Evolutionary conservation across 2,113 vertebrate species (phyloP).

Genomic region (Hippocampus barbouri): DNA sequence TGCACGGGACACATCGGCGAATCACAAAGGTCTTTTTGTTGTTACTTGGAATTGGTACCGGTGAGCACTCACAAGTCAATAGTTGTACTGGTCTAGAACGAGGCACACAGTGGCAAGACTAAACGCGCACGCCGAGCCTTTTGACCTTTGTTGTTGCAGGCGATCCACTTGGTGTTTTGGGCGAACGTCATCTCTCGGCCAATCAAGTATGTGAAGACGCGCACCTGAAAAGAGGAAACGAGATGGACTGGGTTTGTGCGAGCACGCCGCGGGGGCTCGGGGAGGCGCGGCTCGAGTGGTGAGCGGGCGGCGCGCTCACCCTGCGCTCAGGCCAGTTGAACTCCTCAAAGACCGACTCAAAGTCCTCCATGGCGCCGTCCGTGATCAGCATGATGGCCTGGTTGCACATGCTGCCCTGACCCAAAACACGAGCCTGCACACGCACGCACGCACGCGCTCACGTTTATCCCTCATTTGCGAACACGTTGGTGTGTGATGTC

Average conservation of each 20-base stretch:
- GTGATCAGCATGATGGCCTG: constrained; percentile 98
- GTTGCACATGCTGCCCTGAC: constrained; percentile 91
- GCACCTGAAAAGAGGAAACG: constrained; percentile 72
- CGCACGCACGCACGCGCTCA: constrained; percentile 16
- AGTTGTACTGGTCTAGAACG: too few species aligned
- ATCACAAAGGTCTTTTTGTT: too few species aligned
- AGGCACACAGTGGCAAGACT: not conserved
- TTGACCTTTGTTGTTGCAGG: constrained; percentile 95
- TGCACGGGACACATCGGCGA: too few species aligned
- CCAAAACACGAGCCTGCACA: constrained; percentile 64
- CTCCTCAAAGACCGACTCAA: constrained; percentile 85
- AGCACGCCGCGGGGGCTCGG: too few species aligned
- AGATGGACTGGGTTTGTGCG: not conserved
- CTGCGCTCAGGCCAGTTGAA: constrained; percentile 94
- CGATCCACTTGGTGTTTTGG: constrained; percentile 89
- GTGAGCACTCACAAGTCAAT: not conserved
- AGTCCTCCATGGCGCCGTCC: constrained; percentile 93
- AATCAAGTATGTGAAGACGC: constrained; percentile 95
- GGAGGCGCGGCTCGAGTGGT: too few species aligned
- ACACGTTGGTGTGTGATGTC: not conserved
- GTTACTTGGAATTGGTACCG: too few species aligned
- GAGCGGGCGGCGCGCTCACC: constrained; percentile 58
- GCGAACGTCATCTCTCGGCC: constrained; percentile 94
- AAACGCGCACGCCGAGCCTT: not conserved
- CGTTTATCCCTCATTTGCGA: not conserved